Evolutionary conservation across 1,140 invertebrate species (phyloP).

Genomic region (Meloidogyne floridensis): DNA sequence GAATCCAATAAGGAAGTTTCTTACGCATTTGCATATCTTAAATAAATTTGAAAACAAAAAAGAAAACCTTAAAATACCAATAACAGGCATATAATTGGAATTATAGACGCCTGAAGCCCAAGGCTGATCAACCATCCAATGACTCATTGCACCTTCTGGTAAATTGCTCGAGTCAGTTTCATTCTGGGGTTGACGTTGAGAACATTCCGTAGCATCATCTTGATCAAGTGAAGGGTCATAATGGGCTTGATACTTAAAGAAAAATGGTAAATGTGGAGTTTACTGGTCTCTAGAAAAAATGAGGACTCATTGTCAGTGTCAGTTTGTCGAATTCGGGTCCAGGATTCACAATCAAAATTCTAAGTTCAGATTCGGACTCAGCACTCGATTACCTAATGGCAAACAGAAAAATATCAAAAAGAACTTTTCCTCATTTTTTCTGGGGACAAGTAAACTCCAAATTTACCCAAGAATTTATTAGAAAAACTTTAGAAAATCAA

Average conservation of each 20-base stretch:
- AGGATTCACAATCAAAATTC: too few relatives aligned
- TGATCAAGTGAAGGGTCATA: constrained; percentile 45
- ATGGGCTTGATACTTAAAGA: constrained; percentile 46
- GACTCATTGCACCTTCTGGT: constrained; percentile 39
- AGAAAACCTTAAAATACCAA: constrained; percentile 22
- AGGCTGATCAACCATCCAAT: constrained; percentile 31
- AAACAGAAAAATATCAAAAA: too few relatives aligned
- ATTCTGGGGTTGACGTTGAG: background rate
- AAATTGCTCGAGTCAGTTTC: background rate
- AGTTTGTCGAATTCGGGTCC: too few relatives aligned
- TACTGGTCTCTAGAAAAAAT: too few relatives aligned
- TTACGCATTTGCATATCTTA: constrained; percentile 84
- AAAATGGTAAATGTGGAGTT: background rate
- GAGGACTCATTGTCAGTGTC: too few relatives aligned
- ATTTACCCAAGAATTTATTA: too few relatives aligned
- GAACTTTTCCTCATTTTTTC: too few relatives aligned
- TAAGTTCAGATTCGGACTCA: too few relatives aligned
- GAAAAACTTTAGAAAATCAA: background rate
- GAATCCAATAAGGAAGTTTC: constrained; percentile 89
- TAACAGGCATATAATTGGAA: constrained; percentile 33
- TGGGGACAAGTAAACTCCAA: too few relatives aligned
- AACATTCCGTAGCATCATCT: constrained; percentile 27
- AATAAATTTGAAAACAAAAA: constrained; percentile 13
- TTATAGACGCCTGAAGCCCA: constrained; percentile 9
- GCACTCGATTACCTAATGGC: too few relatives aligned